Evolutionary conservation across 2,888 invertebrate species (phyloP).

Genomic region (Mamestra brassicae): DNA sequence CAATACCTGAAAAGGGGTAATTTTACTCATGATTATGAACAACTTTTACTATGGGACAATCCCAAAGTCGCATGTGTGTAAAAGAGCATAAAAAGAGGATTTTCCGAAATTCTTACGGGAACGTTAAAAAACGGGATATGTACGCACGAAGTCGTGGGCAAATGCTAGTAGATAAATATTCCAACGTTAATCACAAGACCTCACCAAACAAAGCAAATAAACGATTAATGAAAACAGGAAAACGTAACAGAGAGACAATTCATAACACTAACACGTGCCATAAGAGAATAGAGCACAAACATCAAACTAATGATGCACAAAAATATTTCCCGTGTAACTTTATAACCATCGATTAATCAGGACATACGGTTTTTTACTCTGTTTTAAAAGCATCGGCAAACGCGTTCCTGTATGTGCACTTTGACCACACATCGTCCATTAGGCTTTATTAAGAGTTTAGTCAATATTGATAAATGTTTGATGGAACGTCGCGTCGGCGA

Average conservation of each 20-base stretch:
- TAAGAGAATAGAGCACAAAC: slow-evolving; percentile 68
- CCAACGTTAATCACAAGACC: background rate
- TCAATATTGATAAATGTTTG: slow-evolving; percentile 87
- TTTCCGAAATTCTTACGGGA: too few species aligned
- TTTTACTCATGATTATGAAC: too few species aligned
- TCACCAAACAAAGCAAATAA: slow-evolving; percentile 49
- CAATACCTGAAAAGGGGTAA: too few species aligned
- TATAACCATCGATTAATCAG: slow-evolving; percentile 88
- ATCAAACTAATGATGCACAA: slow-evolving; percentile 87
- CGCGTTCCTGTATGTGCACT: slow-evolving; percentile 72
- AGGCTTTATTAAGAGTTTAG: slow-evolving; percentile 86
- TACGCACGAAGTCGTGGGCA: too few species aligned
- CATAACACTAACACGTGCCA: slow-evolving; percentile 69
- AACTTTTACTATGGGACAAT: too few species aligned
- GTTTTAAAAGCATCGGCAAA: slow-evolving; percentile 79
- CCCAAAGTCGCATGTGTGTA: too few species aligned
- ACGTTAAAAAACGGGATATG: too few species aligned
- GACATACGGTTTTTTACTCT: slow-evolving; percentile 76
- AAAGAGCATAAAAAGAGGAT: too few species aligned
- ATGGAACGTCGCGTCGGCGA: slow-evolving; percentile 70
- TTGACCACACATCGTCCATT: slow-evolving; percentile 82
- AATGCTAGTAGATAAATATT: background rate
- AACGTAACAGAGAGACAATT: slow-evolving; percentile 57
- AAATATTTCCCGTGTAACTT: slow-evolving; percentile 89
- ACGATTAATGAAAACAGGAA: slow-evolving; percentile 62